Evolutionary conservation across 2,797 vertebrate species (phyloP).

Genomic region (Anniella stebbinsi): DNA sequence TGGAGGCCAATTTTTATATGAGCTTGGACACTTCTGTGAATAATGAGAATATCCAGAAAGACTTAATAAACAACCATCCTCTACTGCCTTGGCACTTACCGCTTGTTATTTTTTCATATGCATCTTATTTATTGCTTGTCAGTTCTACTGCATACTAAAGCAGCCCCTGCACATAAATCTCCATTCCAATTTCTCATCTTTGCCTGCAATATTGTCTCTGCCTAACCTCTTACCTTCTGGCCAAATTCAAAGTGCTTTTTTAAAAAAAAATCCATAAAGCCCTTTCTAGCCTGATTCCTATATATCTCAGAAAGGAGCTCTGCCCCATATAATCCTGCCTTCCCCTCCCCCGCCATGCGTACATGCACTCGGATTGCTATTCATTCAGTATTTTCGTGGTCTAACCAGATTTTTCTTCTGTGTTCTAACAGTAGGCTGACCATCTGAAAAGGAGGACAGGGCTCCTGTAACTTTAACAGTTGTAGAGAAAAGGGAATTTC

Average conservation of each 20-base stretch:
- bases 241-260: background rate
- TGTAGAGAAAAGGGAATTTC: too few relatives aligned
- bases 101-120: constrained; percentile 25
- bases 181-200: constrained; percentile 9
- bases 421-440: background rate
- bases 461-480: too few relatives aligned
- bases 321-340: background rate
- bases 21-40: constrained; percentile 25
- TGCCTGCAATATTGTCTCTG: background rate
- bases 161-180: background rate
- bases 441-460: too few relatives aligned
- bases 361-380: background rate
- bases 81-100: constrained; percentile 16
- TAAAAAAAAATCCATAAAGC: background rate
- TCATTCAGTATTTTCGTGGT: background rate
- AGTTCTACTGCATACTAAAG: constrained; percentile 7
- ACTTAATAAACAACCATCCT: constrained; percentile 26
- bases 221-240: background rate
- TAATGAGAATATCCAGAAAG: constrained; percentile 35
- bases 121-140: constrained; percentile 33
- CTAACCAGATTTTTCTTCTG: background rate
- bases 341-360: too few relatives aligned
- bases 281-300: background rate
- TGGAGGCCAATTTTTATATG: constrained; percentile 38
- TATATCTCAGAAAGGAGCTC: background rate